phyloP scores from a whole-genome alignment of 2,113 vertebrate species.

The Thamnaconus septentrionalis region DNA sequence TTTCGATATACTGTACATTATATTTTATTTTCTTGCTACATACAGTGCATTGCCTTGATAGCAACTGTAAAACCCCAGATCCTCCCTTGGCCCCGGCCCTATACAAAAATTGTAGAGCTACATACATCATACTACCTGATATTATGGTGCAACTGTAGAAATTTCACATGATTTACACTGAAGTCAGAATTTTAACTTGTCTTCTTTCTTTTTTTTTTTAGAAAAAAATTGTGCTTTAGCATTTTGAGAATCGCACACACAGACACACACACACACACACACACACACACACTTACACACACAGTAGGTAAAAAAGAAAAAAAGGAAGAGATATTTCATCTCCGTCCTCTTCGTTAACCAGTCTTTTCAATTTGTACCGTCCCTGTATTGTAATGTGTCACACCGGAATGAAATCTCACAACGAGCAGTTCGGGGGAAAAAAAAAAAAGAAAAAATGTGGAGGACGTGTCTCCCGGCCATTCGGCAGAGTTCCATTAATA shows the following conservation, averaged over 20 bases:
- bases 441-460: slow-evolving; percentile 1
- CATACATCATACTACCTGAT: slow-evolving; percentile 73
- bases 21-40: slow-evolving; percentile 70
- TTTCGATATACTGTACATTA: slow-evolving; percentile 57
- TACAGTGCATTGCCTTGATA: slow-evolving; percentile 59
- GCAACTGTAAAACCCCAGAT: slow-evolving; percentile 35
- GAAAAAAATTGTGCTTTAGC: slow-evolving; percentile 72
- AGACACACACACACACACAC: slow-evolving; percentile 9
- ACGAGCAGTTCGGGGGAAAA: slow-evolving; percentile 13
- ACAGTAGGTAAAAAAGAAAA: slow-evolving; percentile 50
- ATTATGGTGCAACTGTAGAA: slow-evolving; percentile 40
- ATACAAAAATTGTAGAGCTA: slow-evolving; percentile 68
- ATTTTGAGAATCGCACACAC: slow-evolving; percentile 43
- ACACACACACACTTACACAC: slow-evolving; percentile 26
- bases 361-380: slow-evolving; percentile 40
- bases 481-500: slow-evolving; percentile 26
- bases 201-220: slow-evolving; percentile 26
- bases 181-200: slow-evolving; percentile 12
- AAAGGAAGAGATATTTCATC: slow-evolving; percentile 23
- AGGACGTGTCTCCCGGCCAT: slow-evolving; percentile 25
- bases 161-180: slow-evolving; percentile 63
- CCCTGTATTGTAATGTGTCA: slow-evolving; percentile 45
- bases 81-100: slow-evolving; percentile 3
- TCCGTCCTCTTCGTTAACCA: slow-evolving; percentile 18
- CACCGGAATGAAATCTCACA: slow-evolving; percentile 35